These are phyloP conservation scores for Gallinago paraguaiae DNA, from an alignment of 2,113 vertebrate species.

Conservation along the genomic window DNA sequence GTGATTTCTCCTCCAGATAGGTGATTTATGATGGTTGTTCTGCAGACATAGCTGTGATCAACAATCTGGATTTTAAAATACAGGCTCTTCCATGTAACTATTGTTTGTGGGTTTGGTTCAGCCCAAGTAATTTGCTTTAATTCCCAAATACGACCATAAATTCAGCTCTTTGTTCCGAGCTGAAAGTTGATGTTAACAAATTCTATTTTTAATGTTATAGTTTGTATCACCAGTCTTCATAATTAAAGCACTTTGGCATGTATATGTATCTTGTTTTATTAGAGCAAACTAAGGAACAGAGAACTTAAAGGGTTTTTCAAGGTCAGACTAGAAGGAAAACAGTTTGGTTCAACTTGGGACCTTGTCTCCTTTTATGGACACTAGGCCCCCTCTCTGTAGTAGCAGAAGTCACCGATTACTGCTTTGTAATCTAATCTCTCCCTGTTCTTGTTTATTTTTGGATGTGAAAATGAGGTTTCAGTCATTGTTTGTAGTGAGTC, in stretches of 20 bases:
- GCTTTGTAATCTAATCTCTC: not conserved
- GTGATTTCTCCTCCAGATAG: not conserved
- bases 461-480: not conserved
- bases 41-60: not conserved
- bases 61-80: not conserved
- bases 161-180: not conserved
- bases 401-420: not conserved
- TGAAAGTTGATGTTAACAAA: not conserved
- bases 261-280: not conserved
- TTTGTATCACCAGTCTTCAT: not conserved
- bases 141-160: not conserved
- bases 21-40: not conserved
- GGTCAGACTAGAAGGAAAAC: not conserved
- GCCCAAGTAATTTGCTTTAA: not conserved
- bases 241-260: not conserved
- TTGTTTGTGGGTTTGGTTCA: not conserved
- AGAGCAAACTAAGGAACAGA: not conserved
- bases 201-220: not conserved
- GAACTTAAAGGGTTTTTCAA: not conserved
- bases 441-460: not conserved
- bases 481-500: not conserved
- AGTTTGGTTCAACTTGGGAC: not conserved
- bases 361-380: not conserved
- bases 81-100: not conserved
- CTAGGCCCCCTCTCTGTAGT: not conserved